Base-by-base conservation (phyloP, 1,140 invertebrate species). In the Drepana arcuata region DNA sequence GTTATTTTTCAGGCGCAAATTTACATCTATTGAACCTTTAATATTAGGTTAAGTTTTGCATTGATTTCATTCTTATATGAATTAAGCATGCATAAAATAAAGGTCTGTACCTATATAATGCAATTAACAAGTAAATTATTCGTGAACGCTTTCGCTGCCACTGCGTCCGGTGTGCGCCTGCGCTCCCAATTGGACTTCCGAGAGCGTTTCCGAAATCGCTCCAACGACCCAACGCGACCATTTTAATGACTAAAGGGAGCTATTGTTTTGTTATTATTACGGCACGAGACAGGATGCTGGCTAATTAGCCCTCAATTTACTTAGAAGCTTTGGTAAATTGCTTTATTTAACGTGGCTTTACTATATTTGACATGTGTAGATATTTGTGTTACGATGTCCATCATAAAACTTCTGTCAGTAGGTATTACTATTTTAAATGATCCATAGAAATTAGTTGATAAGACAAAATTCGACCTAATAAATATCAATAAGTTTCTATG, bases 111-210 rank as follows among this genome's bases (percentile, higher is more conserved):
- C 4, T n/a, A n/a, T n/a, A n/a, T n/a, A 21, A 23, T 46, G 44
- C 46, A 63, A 55, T 63, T 63, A 58, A 58, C 46, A 42, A 55
- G 47, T 26, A 57, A 55, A 63, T 62, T 55, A 58, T 48, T 29
- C 28, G 44, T 42, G 48, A 61, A 60, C 59, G 56, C 64, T 75
- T 72, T 70, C 65, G 75, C 66, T 64, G 45, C 43, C 53, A 51
- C 50, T 52, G 49, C 71, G 69, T 80, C 75, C 75, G 75, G 69
- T 53, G 52, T 48, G 42, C 39, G 50, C 47, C 32, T 57, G 60
- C 63, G 74, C 55, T 68, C 75, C 62, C 73, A 81, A 81, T 81
- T 81, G 77, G 63, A 81, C 77, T 81, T 81, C 77, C 77, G 73
- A 81, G 48, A 54, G 51, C 58, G 56, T 74, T 77, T 80, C 75